Evolutionary conservation across 2,797 vertebrate species (phyloP).

Genomic region (Rhodeus uyekii): DNA sequence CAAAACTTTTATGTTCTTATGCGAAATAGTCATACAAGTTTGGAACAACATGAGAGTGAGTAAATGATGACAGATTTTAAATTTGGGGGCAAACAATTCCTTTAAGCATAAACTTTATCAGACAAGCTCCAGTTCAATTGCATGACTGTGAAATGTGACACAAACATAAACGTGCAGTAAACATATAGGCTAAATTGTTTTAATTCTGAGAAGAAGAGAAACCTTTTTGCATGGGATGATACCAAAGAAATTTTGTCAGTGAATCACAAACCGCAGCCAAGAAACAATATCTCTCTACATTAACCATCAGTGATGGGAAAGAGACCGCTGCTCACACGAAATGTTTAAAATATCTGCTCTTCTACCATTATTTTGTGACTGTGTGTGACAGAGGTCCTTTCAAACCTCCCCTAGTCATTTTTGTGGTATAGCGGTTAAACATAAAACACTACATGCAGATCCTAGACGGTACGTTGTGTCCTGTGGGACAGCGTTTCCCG

Average conservation of each 20-base stretch:
- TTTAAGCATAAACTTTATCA: not conserved
- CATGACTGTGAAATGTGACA: not conserved
- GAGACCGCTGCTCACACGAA: constrained; percentile 8
- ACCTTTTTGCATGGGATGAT: not conserved
- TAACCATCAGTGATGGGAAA: constrained; percentile 28
- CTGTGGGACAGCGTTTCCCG: constrained; percentile 37
- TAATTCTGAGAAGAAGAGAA: constrained; percentile 1
- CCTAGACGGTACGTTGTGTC: constrained; percentile 40
- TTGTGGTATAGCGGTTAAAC: constrained; percentile 43
- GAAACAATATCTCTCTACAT: constrained; percentile 43
- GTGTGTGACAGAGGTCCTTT: constrained; percentile 37
- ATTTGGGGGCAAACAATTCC: not conserved
- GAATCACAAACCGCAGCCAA: constrained; percentile 43
- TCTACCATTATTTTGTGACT: constrained; percentile 30
- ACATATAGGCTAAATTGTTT: not conserved
- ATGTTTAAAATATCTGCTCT: constrained; percentile 36
- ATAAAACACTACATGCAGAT: constrained; percentile 43
- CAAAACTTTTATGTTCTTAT: not conserved
- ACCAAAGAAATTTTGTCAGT: constrained; percentile 24
- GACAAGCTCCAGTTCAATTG: constrained; percentile 2
- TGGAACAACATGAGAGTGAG: not conserved
- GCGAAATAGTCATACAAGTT: too few species aligned
- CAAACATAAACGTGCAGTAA: not conserved
- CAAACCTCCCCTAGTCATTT: constrained; percentile 44
- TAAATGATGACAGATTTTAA: not conserved